Evolutionary conservation across 2,113 vertebrate genomes (phyloP).

Genomic region (Carassius auratus): DNA sequence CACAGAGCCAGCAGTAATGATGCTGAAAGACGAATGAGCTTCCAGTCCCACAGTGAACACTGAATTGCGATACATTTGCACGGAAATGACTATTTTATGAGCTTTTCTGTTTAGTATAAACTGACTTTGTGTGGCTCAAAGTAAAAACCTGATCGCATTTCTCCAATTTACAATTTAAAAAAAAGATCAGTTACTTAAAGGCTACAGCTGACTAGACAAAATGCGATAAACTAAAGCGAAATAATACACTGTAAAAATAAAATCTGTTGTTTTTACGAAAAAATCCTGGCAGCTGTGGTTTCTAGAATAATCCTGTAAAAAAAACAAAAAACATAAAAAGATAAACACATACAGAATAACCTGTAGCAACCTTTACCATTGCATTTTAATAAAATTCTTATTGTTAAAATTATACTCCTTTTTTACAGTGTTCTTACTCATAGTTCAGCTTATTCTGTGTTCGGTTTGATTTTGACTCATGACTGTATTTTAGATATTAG

Average conservation of each 20-base stretch:
- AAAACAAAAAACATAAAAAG: too few species aligned
- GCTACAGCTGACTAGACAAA: neutral
- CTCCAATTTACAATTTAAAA: neutral
- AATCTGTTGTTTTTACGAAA: too few species aligned
- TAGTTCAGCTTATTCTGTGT: neutral
- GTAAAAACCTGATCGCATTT: neutral
- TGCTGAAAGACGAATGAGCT: slow-evolving; percentile 37
- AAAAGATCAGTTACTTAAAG: neutral
- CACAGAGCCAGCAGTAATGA: slow-evolving; percentile 18
- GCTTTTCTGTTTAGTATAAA: neutral
- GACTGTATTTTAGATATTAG: too few species aligned
- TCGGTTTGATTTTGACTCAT: neutral
- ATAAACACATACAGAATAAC: neutral
- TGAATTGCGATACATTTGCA: neutral
- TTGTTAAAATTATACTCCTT: neutral
- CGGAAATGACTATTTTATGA: neutral
- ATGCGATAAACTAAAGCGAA: neutral
- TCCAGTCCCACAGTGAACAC: neutral
- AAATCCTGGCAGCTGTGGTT: too few species aligned
- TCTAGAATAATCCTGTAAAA: neutral
- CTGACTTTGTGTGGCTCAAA: neutral
- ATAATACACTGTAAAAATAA: neutral
- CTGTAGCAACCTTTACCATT: neutral
- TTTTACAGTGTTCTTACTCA: neutral
- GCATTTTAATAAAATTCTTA: neutral